Percentiles rank a stretch among this genome's conserved stretches.
Evolutionary conservation across 1,140 invertebrate genomes (phyloP).

Genomic region (Scaptomyza hsui): DNA sequence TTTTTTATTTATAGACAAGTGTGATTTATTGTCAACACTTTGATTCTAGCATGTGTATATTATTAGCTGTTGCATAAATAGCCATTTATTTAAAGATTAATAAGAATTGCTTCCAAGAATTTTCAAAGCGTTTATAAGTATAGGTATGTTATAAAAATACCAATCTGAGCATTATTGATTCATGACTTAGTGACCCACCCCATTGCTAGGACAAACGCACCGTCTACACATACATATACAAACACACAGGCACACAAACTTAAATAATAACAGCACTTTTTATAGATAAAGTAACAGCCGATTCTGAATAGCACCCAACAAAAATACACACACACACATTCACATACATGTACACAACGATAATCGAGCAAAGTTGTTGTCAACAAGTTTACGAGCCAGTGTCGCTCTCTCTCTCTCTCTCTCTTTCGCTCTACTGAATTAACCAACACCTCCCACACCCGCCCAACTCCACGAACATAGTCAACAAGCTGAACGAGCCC

Average conservation of each 20-base stretch:
- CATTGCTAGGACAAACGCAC: constrained; percentile 1
- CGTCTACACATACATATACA: constrained; percentile 2
- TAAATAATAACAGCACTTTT: constrained; percentile 24
- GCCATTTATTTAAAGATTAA: neutral
- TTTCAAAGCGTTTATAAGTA: neutral
- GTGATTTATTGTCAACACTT: too few species aligned
- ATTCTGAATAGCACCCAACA: constrained; percentile 57
- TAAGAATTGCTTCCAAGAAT: neutral
- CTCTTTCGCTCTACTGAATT: constrained; percentile 18
- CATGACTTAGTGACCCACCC: constrained; percentile 23
- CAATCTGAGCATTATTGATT: constrained; percentile 4
- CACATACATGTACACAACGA: constrained; percentile 25
- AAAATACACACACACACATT: neutral
- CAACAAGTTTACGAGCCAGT: constrained; percentile 69
- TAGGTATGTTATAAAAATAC: constrained; percentile 11
- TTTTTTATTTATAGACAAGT: too few species aligned
- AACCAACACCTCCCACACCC: constrained; percentile 27
- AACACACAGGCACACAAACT: constrained; percentile 1
- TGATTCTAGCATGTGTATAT: too few species aligned
- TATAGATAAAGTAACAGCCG: constrained; percentile 72
- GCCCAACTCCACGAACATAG: neutral
- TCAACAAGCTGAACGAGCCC: constrained; percentile 19
- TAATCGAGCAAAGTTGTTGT: constrained; percentile 64
- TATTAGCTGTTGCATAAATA: too few species aligned
- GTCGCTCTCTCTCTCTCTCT: neutral